Base-by-base conservation (phyloP, 1,140 invertebrate genomes). In the Drosophila nigrodunni region DNA sequence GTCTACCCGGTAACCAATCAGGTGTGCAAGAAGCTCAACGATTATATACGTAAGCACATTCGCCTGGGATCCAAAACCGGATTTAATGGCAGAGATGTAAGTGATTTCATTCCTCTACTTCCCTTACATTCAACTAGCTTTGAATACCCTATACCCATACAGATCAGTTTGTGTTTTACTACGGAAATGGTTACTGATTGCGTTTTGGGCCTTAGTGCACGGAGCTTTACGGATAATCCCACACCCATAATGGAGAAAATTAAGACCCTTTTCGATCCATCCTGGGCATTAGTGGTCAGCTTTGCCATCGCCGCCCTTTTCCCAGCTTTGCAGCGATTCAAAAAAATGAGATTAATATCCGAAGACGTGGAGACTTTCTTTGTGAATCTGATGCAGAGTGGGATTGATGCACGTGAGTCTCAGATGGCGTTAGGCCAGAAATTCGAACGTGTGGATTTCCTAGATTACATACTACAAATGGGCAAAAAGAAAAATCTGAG, bases 161-260 rank as follows among this genome's bases (percentile, higher is more conserved):
- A 91, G 90, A 50, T 92, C 6, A 92, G 91, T 39, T 62, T 87
- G 0, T 82, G 91, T 68, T 94, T 90, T 60, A 94, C 93, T 1
- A 88, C 92, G 0, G 94, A 94, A 61, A 91, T 93, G 4, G 93
- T 94, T 2, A 93, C 93, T 0, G 93, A 91, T 58, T 93, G 92
- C 4, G 93, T 92, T 0, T 90, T 94, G 69, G 94, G 93, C 0
- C 68, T 94, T 0, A 78, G 92, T 4, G 93, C 91, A 0, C 77
- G 91, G 50, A 89, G 86, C 86, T 93, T 89, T 62, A 39, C 55
- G 7, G 74, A 77, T 0, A 81, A 71, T 3, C 78, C 73, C 9
- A 77, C 81, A 2, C 91, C 80, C 1, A 65, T 82, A 4, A 74
- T 81, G 67, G 77, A 6, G 41, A 72, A 41, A 9, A 77, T 46